Percentiles rank a stretch among this genome's conserved stretches.
phyloP scores from a whole-genome alignment of 2,888 invertebrate species.

The Trilocha varians region DNA sequence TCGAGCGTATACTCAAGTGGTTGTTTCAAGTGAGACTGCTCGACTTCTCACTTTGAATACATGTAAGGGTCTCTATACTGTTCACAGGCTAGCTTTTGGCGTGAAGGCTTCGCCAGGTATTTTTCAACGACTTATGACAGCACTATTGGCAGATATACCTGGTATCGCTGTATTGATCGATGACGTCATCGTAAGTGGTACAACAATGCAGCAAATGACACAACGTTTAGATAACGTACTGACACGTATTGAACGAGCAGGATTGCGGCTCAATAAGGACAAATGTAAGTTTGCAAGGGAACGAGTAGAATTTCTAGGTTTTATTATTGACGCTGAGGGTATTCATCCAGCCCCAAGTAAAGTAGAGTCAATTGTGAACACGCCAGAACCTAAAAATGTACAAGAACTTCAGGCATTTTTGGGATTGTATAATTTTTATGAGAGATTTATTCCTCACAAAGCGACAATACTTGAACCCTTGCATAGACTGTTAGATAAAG shows the following conservation, averaged over 20 bases:
- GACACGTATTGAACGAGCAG: constrained; percentile 4
- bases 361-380: too few species aligned
- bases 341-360: constrained; percentile 14
- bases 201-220: constrained; percentile 8
- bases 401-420: constrained; percentile 14
- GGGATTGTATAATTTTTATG: constrained; percentile 19
- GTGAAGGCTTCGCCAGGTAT: constrained; percentile 15
- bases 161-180: constrained; percentile 17
- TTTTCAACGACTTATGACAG: constrained; percentile 15
- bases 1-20: constrained; percentile 15
- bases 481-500: constrained; percentile 11
- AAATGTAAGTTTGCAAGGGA: constrained; percentile 7
- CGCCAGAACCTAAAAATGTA: constrained; percentile 11
- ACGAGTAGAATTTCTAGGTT: constrained; percentile 1
- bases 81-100: constrained; percentile 12
- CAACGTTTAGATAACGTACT: constrained; percentile 5
- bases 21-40: constrained; percentile 11
- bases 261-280: constrained; percentile 3
- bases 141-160: constrained; percentile 11
- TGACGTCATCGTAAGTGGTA: constrained; percentile 16
- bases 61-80: constrained; percentile 14
- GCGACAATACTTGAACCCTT: constrained; percentile 15
- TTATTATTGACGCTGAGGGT: constrained; percentile 8
- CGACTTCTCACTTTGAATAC: constrained; percentile 19
- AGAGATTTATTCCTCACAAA: constrained; percentile 14